Evolutionary conservation across 2,797 vertebrate species (phyloP), one percentile per base, ranked within the genome.

Genomic region (Falco naumanni): DNA sequence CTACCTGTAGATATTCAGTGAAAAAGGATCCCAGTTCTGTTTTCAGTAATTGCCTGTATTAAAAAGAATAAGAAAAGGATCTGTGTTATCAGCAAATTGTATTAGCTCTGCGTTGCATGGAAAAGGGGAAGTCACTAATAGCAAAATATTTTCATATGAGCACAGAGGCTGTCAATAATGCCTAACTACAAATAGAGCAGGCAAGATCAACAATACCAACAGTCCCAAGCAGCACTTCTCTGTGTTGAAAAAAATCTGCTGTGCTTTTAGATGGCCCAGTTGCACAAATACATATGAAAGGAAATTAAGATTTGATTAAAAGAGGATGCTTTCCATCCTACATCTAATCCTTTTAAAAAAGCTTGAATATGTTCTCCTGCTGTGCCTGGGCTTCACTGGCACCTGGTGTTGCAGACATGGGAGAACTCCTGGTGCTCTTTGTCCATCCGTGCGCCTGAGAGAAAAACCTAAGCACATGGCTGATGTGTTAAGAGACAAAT

Each of bases 1-100:
- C 90, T 98, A 99, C 99, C 99, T 99, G 99, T 72, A 99, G 98
- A 97, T 99, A 99, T 93, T 99, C 99, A 1, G 99, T 99, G 96
- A 99, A 99, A 97, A 99, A 99, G 47, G 99, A 99, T 94, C 99
- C 99, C 97, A 99, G 98, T 97, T 99, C 99, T 0, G 99, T 99
- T 98, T 99, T 99, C 97, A 99, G 94, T 95, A 99, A 98, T 95
- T 99, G 99, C 96, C 99, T 99, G 95, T 34, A 93, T 88, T 39
- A 87, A 94, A 96, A 90, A 89, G 47, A 94, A 37, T 37, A 89
- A 81, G 53, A 84, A 76, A 91, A 92, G 39, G 66, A 81, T 50
- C 37, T 77, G 41, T 53, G 59, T 84, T 65, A 97, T 45, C 60
- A 91, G 75, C 37, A 81, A 88, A 94, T 71, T 2, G 0, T 39